A percentile compares a stretch with the other conserved stretches of the same genome.
Conservation (phyloP, 1,140 invertebrate genomes). For the Microplitis mediator region DNA sequence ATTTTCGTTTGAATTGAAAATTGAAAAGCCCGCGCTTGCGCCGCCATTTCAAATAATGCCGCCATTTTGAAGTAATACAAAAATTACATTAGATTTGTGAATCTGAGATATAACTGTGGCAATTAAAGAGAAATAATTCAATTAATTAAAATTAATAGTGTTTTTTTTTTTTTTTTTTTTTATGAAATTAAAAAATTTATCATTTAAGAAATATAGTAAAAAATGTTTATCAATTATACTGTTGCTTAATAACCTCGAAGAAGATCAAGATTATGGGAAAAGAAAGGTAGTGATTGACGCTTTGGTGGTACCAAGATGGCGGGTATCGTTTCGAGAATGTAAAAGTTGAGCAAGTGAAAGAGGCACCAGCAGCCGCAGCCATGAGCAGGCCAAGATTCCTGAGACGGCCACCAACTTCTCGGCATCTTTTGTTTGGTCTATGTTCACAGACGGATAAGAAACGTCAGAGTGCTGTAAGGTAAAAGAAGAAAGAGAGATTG, state of each 20-base stretch:
- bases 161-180: no score
- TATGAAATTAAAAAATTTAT: no score
- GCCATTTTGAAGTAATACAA: no score
- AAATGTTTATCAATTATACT: not conserved
- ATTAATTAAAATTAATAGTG: no score
- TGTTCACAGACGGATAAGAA: constrained; percentile 28
- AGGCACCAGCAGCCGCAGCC: not conserved
- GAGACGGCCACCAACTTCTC: constrained; percentile 28
- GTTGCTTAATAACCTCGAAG: not conserved
- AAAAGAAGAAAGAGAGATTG: constrained; percentile 1
- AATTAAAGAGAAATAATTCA: no score
- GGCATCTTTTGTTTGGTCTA: constrained; percentile 48
- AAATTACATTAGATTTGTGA: no score
- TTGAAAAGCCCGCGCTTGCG: no score
- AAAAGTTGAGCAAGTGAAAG: constrained; percentile 18
- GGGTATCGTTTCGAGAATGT: not conserved
- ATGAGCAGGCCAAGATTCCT: constrained; percentile 29
- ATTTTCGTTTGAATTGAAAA: no score
- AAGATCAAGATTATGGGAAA: not conserved
- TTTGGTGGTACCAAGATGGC: constrained; percentile 9
- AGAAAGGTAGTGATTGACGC: constrained; percentile 22
- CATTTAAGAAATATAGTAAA: no score
- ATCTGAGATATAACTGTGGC: no score
- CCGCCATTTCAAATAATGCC: no score
- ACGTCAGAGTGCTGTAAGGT: constrained; percentile 1